Evolutionary conservation across 2,797 vertebrate genomes (phyloP).

Genomic region (Sebastes nivosus): DNA sequence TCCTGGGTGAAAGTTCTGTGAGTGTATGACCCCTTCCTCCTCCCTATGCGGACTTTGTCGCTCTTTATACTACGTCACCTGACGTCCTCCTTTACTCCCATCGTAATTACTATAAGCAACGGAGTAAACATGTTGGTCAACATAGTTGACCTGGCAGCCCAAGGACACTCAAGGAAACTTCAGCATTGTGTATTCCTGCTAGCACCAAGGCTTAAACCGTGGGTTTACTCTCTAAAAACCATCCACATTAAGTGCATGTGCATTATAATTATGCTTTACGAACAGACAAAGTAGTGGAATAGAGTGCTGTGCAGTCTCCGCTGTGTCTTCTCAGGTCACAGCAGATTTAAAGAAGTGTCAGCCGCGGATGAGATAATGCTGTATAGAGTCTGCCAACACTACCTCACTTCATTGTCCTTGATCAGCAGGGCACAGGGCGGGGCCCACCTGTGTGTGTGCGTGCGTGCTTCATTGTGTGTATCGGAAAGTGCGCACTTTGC

Average conservation of each 20-base stretch:
- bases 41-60: no score
- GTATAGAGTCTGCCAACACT: slow-evolving; percentile 75
- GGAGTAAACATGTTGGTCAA: no score
- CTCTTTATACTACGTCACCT: no score
- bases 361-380: slow-evolving; percentile 71
- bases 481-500: not conserved
- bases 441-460: slow-evolving; percentile 57
- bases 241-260: not conserved
- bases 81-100: no score
- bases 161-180: not conserved
- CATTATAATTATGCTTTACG: slow-evolving; percentile 13
- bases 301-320: slow-evolving; percentile 33
- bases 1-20: no score
- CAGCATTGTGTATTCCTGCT: not conserved
- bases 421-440: slow-evolving; percentile 72
- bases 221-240: slow-evolving; percentile 2
- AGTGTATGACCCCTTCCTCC: no score
- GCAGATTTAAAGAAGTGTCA: slow-evolving; percentile 61
- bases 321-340: slow-evolving; percentile 62
- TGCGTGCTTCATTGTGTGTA: slow-evolving; percentile 31
- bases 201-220: not conserved
- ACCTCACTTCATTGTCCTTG: slow-evolving; percentile 80
- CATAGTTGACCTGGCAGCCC: not conserved
- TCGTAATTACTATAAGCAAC: no score
- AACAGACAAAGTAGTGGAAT: not conserved